Conservation (phyloP, 1,140 invertebrate species). For the Homalodisca vitripennis region DNA sequence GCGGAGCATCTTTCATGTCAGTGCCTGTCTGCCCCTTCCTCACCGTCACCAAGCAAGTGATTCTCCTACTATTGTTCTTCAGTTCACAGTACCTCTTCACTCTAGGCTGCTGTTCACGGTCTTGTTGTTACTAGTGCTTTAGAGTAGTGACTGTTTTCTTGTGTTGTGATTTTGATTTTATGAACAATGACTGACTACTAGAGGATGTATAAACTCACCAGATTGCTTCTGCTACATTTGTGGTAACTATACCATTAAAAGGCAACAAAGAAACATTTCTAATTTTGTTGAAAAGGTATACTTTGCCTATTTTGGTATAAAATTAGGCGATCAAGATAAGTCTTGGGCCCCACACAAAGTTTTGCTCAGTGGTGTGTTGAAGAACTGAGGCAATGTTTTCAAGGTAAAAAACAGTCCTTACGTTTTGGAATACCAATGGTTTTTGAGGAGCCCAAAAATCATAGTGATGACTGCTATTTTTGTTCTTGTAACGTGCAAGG, state of each 20-base stretch:
- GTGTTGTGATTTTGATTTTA: neutral
- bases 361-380: neutral
- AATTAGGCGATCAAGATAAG: slow-evolving; percentile 19
- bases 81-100: neutral
- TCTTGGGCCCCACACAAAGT: slow-evolving; percentile 29
- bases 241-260: slow-evolving; percentile 30
- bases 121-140: neutral
- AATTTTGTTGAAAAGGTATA: slow-evolving; percentile 31
- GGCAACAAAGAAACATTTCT: slow-evolving; percentile 33
- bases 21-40: neutral
- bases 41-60: neutral
- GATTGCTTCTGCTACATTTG: slow-evolving; percentile 34
- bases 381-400: slow-evolving; percentile 17
- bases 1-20: neutral
- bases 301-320: slow-evolving; percentile 26
- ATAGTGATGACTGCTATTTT: slow-evolving; percentile 40
- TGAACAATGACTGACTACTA: slow-evolving; percentile 8
- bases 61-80: neutral
- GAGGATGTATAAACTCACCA: slow-evolving; percentile 25
- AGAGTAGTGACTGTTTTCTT: neutral
- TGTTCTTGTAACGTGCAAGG: slow-evolving; percentile 35
- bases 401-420: neutral
- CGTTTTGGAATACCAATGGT: slow-evolving; percentile 39
- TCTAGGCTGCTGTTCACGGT: neutral
- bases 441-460: slow-evolving; percentile 38